These are phyloP conservation scores for Alces alces DNA, from an alignment of 2,113 vertebrate genomes.

Conservation along the genomic window DNA sequence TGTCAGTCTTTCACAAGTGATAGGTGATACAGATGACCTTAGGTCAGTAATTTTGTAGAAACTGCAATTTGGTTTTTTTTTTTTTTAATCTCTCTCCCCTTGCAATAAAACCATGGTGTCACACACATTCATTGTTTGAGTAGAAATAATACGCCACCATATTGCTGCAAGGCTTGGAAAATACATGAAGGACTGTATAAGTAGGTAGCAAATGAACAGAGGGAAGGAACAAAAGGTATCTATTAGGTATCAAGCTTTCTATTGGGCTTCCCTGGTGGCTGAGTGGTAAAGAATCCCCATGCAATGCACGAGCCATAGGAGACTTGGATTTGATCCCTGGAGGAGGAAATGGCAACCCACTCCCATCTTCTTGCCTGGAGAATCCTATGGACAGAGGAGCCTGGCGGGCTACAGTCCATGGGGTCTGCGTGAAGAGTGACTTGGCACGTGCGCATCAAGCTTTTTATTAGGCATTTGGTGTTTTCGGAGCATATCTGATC, in stretches of 20 bases:
- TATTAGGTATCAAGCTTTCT: not conserved
- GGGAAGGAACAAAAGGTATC: not conserved
- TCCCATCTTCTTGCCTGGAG: not conserved
- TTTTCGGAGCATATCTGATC: not conserved
- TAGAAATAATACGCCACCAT: not conserved
- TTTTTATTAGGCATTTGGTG: not conserved
- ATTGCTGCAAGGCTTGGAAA: not conserved
- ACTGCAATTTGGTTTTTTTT: not conserved
- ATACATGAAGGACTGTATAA: not conserved
- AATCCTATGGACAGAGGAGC: not conserved
- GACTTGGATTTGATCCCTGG: not conserved
- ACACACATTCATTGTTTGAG: not conserved
- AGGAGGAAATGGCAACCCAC: not conserved
- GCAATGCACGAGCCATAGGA: not conserved
- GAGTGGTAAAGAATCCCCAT: not conserved
- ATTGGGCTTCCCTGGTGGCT: not conserved
- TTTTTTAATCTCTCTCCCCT: not conserved
- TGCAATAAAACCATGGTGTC: not conserved
- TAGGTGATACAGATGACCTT: not conserved
- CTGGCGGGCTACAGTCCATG: not conserved
- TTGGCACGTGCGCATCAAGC: not conserved
- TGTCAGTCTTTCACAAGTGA: not conserved
- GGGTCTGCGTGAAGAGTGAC: not conserved
- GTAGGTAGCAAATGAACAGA: not conserved
- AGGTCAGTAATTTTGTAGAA: not conserved